Evolutionary conservation across 2,888 invertebrate genomes (phyloP), one percentile per base, ranked within the genome.

Genomic region (Ornithoptera alexandrae): DNA sequence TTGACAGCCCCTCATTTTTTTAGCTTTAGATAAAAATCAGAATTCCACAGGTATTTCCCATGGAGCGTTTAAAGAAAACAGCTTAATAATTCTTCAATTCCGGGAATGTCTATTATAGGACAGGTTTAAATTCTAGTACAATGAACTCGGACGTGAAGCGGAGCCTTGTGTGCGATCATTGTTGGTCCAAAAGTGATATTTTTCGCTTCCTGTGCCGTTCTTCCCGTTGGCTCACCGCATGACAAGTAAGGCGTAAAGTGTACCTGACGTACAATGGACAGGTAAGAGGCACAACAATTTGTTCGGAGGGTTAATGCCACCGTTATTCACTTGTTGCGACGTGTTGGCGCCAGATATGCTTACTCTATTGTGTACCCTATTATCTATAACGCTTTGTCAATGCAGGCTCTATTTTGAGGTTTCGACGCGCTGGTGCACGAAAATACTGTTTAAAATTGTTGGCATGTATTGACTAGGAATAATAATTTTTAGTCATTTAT

Each of bases 321-420:
- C 87, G 90, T 90, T 90, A 89, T 83, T 79, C 84, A 83, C 80
- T 84, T 82, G 80, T 85, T 74, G 78, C 89, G 90, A 84, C 88
- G 69, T 72, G 77, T 80, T 87, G 91, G 91, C 92, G 92, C 92
- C 92, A 85, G 83, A 83, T 80, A 79, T 79, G 78, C 79, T 78
- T 74, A 71, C 75, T 72, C 82, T 78, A 84, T 87, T 90, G 87
- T 89, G 72, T 74, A 72, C 72, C 67, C 66, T 70, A 72, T 67
- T 71, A 63, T 72, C 68, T 65, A 70, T 60, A 66, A 71, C 24
- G 73, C 73, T 79, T 79, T 77, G 76, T 79, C 72, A 76, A 76
- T 77, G 74, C 74, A 63, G 69, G 67, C 71, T 67, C 73, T 74
- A 70, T 62, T 39, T 56, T 63, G 72, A 72, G 72, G 71, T 76